These are phyloP conservation scores for Hemiscyllium ocellatum DNA, from an alignment of 2,113 vertebrate genomes.

Conservation along the genomic window DNA sequence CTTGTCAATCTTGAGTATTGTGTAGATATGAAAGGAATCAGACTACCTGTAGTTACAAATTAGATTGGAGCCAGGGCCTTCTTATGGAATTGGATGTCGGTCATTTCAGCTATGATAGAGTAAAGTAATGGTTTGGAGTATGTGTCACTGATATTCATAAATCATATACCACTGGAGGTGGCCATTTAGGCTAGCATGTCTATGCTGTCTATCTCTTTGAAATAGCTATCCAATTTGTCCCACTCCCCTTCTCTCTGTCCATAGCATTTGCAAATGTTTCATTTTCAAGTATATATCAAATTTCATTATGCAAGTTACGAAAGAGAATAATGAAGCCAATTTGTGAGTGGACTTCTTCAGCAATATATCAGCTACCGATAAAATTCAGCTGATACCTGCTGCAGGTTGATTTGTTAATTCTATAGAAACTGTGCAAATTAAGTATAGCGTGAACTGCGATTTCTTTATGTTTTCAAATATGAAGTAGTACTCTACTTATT, in stretches of 20 bases:
- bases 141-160: background rate
- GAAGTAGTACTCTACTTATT: background rate
- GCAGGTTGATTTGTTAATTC: background rate
- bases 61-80: background rate
- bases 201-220: background rate
- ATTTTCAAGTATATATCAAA: background rate
- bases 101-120: background rate
- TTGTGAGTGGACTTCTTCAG: background rate
- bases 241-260: background rate
- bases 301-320: background rate
- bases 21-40: background rate
- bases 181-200: background rate
- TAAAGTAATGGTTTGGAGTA: background rate
- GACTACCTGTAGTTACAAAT: background rate
- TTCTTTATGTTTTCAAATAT: background rate
- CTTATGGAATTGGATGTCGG: background rate
- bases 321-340: background rate
- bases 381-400: background rate
- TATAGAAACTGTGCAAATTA: background rate
- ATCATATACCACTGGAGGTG: background rate
- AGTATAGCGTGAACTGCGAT: background rate
- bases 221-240: background rate
- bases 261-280: background rate
- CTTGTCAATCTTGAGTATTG: background rate
- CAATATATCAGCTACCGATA: background rate